Percentiles rank a stretch among this genome's conserved stretches.
phyloP scores from a whole-genome alignment of 2,888 invertebrate species.

The Cyaniris semiargus region DNA sequence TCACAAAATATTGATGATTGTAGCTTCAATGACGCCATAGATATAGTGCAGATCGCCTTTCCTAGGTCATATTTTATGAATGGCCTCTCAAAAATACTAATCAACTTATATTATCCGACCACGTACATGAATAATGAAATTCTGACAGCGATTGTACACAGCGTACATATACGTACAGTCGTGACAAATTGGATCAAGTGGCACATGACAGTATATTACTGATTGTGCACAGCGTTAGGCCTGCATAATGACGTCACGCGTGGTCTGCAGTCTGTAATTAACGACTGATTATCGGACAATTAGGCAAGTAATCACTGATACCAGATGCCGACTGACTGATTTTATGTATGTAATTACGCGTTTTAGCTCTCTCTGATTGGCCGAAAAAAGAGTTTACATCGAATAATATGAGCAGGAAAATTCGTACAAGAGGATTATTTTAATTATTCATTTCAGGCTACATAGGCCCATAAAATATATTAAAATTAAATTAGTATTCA shows the following conservation, averaged over 20 bases:
- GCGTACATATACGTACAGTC: slow-evolving; percentile 1
- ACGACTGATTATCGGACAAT: slow-evolving; percentile 67
- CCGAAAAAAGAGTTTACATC: neutral
- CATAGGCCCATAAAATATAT: too few relatives aligned
- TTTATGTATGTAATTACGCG: slow-evolving; percentile 40
- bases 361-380: neutral
- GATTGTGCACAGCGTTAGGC: slow-evolving; percentile 45
- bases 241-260: slow-evolving; percentile 58
- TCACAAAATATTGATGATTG: too few relatives aligned
- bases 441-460: too few relatives aligned
- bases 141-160: slow-evolving; percentile 18
- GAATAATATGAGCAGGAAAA: neutral
- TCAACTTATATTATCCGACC: neutral
- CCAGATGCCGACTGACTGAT: slow-evolving; percentile 48
- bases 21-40: too few relatives aligned
- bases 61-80: neutral
- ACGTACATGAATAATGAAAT: slow-evolving; percentile 13
- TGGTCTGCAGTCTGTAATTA: slow-evolving; percentile 55
- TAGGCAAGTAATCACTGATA: slow-evolving; percentile 60
- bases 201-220: slow-evolving; percentile 52
- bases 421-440: too few relatives aligned
- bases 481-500: too few relatives aligned
- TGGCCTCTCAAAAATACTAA: neutral
- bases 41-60: too few relatives aligned
- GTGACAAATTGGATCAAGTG: slow-evolving; percentile 57